Conservation (phyloP, 2,797 vertebrate genomes). For the Lagodon rhomboides region DNA sequence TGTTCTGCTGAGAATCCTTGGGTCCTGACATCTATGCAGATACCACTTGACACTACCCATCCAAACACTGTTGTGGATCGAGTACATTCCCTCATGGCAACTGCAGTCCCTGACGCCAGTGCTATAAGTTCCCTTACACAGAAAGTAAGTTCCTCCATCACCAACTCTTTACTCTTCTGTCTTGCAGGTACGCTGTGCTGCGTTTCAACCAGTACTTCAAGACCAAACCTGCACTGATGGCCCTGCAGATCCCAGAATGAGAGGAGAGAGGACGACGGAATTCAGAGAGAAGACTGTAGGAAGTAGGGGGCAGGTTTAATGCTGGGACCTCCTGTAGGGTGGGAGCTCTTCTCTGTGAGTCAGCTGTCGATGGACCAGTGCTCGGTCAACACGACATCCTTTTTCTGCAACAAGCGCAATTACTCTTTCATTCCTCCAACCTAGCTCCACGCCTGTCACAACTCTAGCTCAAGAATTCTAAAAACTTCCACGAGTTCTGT, state of each 20-base stretch:
- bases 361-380: constrained; percentile 33
- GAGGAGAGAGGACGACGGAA: not conserved
- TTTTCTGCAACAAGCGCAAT: constrained; percentile 54
- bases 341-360: constrained; percentile 36
- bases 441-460: constrained; percentile 49
- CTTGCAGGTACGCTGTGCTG: constrained; percentile 92
- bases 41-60: too few species aligned
- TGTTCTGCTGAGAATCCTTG: too few species aligned
- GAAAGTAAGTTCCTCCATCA: not conserved
- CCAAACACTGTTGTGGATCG: too few species aligned
- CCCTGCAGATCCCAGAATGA: constrained; percentile 92
- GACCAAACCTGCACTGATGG: constrained; percentile 92
- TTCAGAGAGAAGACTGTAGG: not conserved
- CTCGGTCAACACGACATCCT: constrained; percentile 31
- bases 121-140: not conserved
- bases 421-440: constrained; percentile 66
- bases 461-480: constrained; percentile 46
- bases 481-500: constrained; percentile 20
- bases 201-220: constrained; percentile 97
- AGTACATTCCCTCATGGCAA: too few species aligned
- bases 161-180: not conserved
- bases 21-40: too few species aligned
- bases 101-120: too few species aligned
- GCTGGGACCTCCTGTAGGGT: constrained; percentile 24
- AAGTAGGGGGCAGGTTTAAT: constrained; percentile 18